A percentile compares a stretch with the other conserved stretches of the same genome.
These are phyloP conservation scores for Rynchops niger DNA, from an alignment of 2,113 vertebrate species.

Conservation along the genomic window DNA sequence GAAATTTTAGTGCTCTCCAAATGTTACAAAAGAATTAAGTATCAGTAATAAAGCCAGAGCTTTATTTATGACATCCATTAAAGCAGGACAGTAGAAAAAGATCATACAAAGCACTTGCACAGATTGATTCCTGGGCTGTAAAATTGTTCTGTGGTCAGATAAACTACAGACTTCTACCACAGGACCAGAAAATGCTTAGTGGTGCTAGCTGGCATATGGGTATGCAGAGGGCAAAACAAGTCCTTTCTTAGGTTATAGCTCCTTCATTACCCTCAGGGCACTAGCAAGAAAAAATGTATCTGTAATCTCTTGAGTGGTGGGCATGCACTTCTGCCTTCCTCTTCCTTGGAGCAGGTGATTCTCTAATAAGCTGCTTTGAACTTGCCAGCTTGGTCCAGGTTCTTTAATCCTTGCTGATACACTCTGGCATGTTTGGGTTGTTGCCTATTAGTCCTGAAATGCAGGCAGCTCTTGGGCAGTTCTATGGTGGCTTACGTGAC, in stretches of 20 bases:
- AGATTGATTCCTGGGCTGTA: constrained; percentile 15
- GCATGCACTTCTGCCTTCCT: not conserved
- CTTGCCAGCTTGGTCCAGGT: not conserved
- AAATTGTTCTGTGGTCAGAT: not conserved
- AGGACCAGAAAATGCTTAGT: not conserved
- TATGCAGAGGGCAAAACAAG: not conserved
- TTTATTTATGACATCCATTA: constrained; percentile 29
- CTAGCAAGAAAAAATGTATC: not conserved
- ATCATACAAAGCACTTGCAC: not conserved
- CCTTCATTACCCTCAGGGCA: not conserved
- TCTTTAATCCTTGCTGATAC: not conserved
- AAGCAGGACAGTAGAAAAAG: not conserved
- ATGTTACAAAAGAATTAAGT: not conserved
- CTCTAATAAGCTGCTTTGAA: not conserved
- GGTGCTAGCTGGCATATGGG: not conserved
- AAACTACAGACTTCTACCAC: not conserved
- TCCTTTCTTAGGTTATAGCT: not conserved
- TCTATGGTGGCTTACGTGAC: not conserved
- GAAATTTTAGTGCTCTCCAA: not conserved
- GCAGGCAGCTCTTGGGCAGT: not conserved
- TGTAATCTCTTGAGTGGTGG: not conserved
- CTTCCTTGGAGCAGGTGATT: not conserved
- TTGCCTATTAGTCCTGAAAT: not conserved
- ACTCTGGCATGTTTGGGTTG: fast-evolving
- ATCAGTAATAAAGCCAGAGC: not conserved